Conservation (phyloP, 2,888 invertebrate genomes). For the Synanthedon vespiformis region DNA sequence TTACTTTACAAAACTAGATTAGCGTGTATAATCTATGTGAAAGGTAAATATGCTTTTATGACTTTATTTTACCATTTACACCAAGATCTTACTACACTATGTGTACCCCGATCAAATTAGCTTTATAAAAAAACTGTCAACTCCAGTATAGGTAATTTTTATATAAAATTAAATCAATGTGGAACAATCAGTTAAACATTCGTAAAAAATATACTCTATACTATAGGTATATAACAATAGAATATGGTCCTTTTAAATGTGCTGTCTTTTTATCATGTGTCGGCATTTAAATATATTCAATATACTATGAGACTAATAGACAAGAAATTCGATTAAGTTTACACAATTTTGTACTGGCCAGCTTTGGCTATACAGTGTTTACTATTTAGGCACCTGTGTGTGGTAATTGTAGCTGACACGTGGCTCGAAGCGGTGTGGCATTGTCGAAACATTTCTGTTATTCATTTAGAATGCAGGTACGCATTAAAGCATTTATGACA, state of each 20-base stretch:
- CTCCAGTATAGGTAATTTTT: conserved; percentile 14
- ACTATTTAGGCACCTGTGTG: too few species aligned
- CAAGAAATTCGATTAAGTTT: too few species aligned
- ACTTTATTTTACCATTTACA: too few species aligned
- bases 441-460: conserved; percentile 21
- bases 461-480: conserved; percentile 87
- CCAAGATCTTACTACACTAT: too few species aligned
- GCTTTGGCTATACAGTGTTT: too few species aligned
- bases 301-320: too few species aligned
- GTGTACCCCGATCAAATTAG: too few species aligned
- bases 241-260: conserved; percentile 45
- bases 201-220: conserved; percentile 34
- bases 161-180: conserved; percentile 23
- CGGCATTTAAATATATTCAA: conserved; percentile 7
- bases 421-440: conserved; percentile 12
- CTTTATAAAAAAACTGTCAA: background rate
- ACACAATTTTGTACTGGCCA: too few species aligned
- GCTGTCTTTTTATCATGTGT: conserved; percentile 30
- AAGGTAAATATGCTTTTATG: too few species aligned
- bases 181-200: conserved; percentile 13
- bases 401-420: conserved; percentile 26
- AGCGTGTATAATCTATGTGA: too few species aligned
- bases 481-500: conserved; percentile 86
- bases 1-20: too few species aligned
- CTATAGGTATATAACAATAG: too few species aligned